Conservation (phyloP, 2,113 vertebrate species). For the Dissostichus mawsoni region DNA sequence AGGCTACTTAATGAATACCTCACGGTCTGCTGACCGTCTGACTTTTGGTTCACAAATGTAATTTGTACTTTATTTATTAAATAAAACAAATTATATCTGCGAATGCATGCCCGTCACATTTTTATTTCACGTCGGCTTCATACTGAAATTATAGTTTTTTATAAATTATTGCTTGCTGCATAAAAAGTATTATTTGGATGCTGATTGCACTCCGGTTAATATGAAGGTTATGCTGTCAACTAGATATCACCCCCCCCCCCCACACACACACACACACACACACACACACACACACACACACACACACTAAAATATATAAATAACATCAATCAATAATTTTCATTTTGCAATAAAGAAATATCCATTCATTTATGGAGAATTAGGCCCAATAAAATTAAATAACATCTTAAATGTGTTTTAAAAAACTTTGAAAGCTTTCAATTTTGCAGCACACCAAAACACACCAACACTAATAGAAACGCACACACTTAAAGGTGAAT, state of each 20-base stretch:
- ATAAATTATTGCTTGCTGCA: background rate
- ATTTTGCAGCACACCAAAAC: background rate
- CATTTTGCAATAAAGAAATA: too few species aligned
- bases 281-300: background rate
- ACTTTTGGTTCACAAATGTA: conserved; percentile 89
- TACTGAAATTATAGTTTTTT: background rate
- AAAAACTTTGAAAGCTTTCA: background rate
- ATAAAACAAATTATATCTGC: conserved; percentile 84
- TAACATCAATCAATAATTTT: too few species aligned
- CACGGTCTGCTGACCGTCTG: conserved; percentile 92
- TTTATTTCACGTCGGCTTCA: conserved; percentile 20
- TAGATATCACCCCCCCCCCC: background rate
- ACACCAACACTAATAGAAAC: background rate
- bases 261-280: conserved; percentile 9
- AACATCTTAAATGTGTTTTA: background rate
- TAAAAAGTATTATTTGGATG: background rate
- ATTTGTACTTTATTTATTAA: conserved; percentile 98
- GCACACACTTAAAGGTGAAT: conserved; percentile 25
- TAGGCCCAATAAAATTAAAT: background rate
- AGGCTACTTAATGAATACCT: conserved; percentile 94
- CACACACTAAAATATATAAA: background rate
- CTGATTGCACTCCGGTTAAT: background rate
- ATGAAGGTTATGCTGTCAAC: conserved; percentile 4
- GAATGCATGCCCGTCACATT: conserved; percentile 47
- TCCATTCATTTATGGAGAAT: background rate